A percentile compares a stretch with the other conserved stretches of the same genome.
Evolutionary conservation across 2,113 vertebrate genomes (phyloP).

Genomic region (Odocoileus virginianus): DNA sequence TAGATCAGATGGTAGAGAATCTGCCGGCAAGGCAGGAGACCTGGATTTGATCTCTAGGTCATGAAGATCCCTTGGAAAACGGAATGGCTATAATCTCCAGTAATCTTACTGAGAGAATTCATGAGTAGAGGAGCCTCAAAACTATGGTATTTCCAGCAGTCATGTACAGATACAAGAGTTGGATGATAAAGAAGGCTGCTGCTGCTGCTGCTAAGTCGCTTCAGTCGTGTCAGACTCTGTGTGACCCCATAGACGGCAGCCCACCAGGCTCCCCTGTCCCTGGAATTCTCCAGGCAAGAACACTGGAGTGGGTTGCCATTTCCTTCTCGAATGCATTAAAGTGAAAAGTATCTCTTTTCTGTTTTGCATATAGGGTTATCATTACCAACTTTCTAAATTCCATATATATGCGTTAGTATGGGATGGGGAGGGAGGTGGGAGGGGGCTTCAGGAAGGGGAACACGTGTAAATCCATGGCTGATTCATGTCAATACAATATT

Average conservation of each 20-base stretch:
- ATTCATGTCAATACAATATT: too few species aligned
- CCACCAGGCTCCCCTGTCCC: neutral
- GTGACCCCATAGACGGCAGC: neutral
- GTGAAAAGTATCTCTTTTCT: neutral
- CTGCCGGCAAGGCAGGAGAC: neutral
- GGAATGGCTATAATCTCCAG: neutral
- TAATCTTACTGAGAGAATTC: neutral
- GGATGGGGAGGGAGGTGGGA: too few species aligned
- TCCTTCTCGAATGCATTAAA: neutral
- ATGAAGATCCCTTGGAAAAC: neutral
- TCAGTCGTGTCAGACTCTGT: accelerated
- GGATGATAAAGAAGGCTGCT: neutral
- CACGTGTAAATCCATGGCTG: too few species aligned
- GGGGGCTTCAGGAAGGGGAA: too few species aligned
- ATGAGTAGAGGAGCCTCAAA: neutral
- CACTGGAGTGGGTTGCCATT: neutral
- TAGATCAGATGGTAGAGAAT: neutral
- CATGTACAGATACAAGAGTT: neutral
- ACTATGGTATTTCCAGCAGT: neutral
- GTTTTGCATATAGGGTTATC: too few species aligned
- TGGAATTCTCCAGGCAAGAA: neutral
- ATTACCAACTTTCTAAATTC: too few species aligned
- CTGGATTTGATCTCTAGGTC: neutral
- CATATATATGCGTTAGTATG: too few species aligned
- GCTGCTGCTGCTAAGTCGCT: neutral